Base-by-base conservation (phyloP, 2,888 invertebrate species). In the Drosophila anceps region DNA sequence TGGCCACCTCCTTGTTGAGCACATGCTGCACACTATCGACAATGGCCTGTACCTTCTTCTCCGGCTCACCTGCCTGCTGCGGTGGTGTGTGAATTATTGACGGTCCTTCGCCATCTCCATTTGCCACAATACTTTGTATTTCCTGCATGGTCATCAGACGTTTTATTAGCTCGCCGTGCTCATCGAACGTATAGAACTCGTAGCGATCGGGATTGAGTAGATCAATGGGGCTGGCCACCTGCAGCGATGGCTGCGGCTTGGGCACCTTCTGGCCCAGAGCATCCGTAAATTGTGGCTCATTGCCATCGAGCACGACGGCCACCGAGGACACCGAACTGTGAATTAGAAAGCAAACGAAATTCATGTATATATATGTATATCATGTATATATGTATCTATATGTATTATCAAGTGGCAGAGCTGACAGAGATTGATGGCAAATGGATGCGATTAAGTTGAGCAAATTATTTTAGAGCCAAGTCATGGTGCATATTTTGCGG, bases 181-280 rank as follows among this genome's bases (percentile, higher is more conserved):
- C 96, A 88, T 97, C 96, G 87, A 97, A 96, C 0, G 97, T 97
- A 91, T 97, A 97, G 92, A 97, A 97, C 91, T 97, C 97, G 92
- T 97, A 97, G 90, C 96, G 94, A 91, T 97, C 97, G 2, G 97
- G 97, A 77, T 96, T 96, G 8, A 97, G 93, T 1, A 97, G 94
- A 84, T 96, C 95, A 0, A 96, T 96, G 0, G 97, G 97, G 72
- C 97, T 97, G n/a, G 96, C 96, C 4, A 96, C 94, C 73, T 95
- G 94, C 8, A 95, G 93, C 20, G 93, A 92, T 48, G 95, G 95
- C 72, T 94, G 94, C 53, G 95, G 96, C 85, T 95, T 95, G n/a
- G 95, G 94, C 57, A 95, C 92, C 29, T 95, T 95, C 81, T 95
- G 95, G 0, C 96, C 96, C 4, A 95, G 93, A 1, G 96, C 95